Evolutionary conservation across 2,797 vertebrate species (phyloP), one percentile per base, ranked within the genome.

Genomic region (Benthosema pterotum): DNA sequence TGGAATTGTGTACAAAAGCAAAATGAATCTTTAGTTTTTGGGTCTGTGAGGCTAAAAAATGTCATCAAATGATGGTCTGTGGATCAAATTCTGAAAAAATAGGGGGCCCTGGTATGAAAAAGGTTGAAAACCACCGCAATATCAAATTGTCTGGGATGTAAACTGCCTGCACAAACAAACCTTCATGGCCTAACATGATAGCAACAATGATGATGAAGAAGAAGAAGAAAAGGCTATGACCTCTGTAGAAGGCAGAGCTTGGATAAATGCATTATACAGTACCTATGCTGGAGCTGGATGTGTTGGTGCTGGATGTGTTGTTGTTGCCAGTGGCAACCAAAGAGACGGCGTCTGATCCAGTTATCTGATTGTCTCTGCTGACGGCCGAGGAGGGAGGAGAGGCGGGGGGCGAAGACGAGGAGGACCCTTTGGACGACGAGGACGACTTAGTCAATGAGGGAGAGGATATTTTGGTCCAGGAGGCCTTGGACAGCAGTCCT

Each of bases 271-370:
- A 22, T 22, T 22, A 25, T 38, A 38, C 32, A 7, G 83, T 94
- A 98, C 97, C 97, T 91, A 94, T 86, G 76, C 73, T 74, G 63
- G 57, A 65, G 82, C 69, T 90, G 65, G 70, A n/a, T n/a, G n/a
- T 83, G 61, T 79, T 84, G 73, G 72, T 86, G 76, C 18, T 69
- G 52, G 77, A 82, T 45, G 77, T 76, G 80, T 67, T 83, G 71
- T 84, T 83, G 71, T 84, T 83, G 54, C 82, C 85, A 81, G 86
- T 88, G 52, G 82, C 75, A 72, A 60, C 74, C 78, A 83, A 56
- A 16, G 93, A 85, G 0, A 78, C 78, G 16, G 80, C 84, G 64
- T 85, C 79, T 32, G 91, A 77, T 2, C 88, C 88, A 0, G 50
- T 78, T n/a, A 93, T 87, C 38, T 90, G 92, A 63, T 78, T 89